These are phyloP conservation scores for Sclerodermus sp. DNA, from an alignment of 2,888 invertebrate species.

Conservation along the genomic window DNA sequence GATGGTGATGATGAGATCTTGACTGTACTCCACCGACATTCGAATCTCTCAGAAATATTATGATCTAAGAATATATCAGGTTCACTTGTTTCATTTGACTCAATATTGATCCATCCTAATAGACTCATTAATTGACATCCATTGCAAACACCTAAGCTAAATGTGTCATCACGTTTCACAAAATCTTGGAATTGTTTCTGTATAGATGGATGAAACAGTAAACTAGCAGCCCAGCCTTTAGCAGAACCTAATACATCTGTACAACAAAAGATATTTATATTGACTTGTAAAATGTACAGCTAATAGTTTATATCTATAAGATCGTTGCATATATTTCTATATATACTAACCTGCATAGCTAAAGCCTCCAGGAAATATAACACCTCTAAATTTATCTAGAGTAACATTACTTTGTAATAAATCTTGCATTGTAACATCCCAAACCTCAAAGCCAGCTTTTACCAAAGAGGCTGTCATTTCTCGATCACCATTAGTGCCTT, in stretches of 20 bases:
- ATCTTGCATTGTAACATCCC: slow-evolving; percentile 95
- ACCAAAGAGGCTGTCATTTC: slow-evolving; percentile 93
- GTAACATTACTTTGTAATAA: slow-evolving; percentile 71
- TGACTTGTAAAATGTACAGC: neutral
- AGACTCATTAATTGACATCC: slow-evolving; percentile 96
- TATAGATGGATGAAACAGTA: slow-evolving; percentile 78
- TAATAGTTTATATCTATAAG: neutral
- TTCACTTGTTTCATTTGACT: slow-evolving; percentile 13
- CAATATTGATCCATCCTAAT: slow-evolving; percentile 83
- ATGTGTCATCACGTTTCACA: slow-evolving; percentile 73
- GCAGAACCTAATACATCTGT: slow-evolving; percentile 93
- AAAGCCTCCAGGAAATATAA: slow-evolving; percentile 98
- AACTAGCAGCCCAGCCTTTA: slow-evolving; percentile 96
- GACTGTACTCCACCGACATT: slow-evolving; percentile 74
- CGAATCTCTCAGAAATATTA: slow-evolving; percentile 87
- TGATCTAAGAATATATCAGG: slow-evolving; percentile 71
- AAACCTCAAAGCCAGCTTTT: slow-evolving; percentile 87
- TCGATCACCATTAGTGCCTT: slow-evolving; percentile 95
- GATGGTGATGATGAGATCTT: slow-evolving; percentile 70
- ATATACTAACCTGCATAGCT: slow-evolving; percentile 82
- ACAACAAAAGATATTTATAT: slow-evolving; percentile 21
- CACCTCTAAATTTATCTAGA: slow-evolving; percentile 80
- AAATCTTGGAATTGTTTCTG: slow-evolving; percentile 78
- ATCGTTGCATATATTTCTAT: too few relatives aligned
- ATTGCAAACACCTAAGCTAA: slow-evolving; percentile 97